Evolutionary conservation across 2,113 vertebrate species (phyloP), one percentile per base, ranked within the genome.

Genomic region (Hydropotes inermis): DNA sequence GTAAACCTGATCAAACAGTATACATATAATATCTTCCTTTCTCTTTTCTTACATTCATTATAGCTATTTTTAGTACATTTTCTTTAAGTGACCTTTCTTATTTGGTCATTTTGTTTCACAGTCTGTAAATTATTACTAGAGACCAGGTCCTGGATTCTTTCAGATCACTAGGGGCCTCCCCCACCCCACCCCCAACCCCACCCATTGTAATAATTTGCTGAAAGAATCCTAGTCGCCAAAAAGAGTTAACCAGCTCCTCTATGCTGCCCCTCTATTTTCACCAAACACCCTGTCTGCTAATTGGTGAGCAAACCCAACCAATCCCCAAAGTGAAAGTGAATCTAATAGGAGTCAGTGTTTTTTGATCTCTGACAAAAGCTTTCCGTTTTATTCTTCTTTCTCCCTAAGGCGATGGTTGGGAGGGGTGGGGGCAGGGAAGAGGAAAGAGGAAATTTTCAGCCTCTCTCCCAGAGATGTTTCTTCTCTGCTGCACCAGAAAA

Each of bases 1-100:
- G 33, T 70, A 91, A 94, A 64, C 30, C 67, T 94, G 33, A 47
- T 88, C 43, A 60, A 93, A 93, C 4, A 55, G n/a, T 74, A 39
- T n/a, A 60, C 16, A 45, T 76, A 74, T 58, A 47, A 50, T 89
- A 86, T 90, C 50, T 95, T 86, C 43, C 23, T 91, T 96, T 97
- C 60, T 94, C 19, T 89, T 95, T 82, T 82, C 82, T 89, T 64
- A 50, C 5, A 55, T 85, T 61, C 17, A 43, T 64, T 47, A 43
- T 25, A 92, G 55, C 83, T 97, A 89, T 94, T 91, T 98, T 96
- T 95, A 92, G 61, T 55, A 74, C 23, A 30, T 94, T 43, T 74
- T 36, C 50, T 93, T 87, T 39, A 95, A 88, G 43, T 54, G 92
- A 83, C 27, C 79, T 95, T 96, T 95, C 70, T 85, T 54, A 91